Percentiles rank a stretch among this genome's conserved stretches.
phyloP scores from a whole-genome alignment of 1,140 invertebrate genomes.

The Magallana ariakensis region DNA sequence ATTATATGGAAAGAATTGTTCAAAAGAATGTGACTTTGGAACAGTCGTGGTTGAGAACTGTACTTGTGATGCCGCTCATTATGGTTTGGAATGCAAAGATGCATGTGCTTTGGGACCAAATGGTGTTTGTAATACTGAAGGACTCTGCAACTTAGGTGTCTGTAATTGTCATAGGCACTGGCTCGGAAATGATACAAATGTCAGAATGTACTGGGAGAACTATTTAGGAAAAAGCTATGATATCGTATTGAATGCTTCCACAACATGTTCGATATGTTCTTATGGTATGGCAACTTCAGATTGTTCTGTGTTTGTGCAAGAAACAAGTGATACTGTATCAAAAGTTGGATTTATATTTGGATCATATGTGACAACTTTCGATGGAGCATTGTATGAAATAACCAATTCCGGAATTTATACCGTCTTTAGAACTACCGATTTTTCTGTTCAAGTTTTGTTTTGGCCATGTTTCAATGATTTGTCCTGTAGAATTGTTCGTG shows the following conservation, averaged over 20 bases:
- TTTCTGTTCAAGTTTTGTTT: conserved; percentile 57
- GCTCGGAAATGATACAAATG: conserved; percentile 43
- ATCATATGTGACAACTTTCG: conserved; percentile 59
- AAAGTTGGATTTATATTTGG: conserved; percentile 55
- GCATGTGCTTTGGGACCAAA: conserved; percentile 52
- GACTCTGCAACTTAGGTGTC: conserved; percentile 54
- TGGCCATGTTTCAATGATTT: conserved; percentile 56
- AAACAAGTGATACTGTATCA: neutral
- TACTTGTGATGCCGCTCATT: conserved; percentile 58
- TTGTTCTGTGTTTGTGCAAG: conserved; percentile 51
- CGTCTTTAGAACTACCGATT: conserved; percentile 31
- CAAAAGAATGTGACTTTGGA: conserved; percentile 59
- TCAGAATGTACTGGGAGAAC: conserved; percentile 48
- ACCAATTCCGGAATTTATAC: conserved; percentile 59
- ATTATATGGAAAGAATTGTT: conserved; percentile 47
- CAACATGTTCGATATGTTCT: conserved; percentile 57
- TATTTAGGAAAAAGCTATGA: neutral
- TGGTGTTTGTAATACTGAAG: conserved; percentile 59
- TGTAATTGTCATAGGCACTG: conserved; percentile 60
- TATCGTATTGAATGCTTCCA: neutral
- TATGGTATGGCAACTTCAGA: conserved; percentile 55
- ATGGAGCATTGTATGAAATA: conserved; percentile 55
- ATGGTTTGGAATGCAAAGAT: conserved; percentile 52
- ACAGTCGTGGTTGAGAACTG: conserved; percentile 31
- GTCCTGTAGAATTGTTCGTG: conserved; percentile 54